Percentiles rank a stretch among this genome's conserved stretches.
Evolutionary conservation across 2,797 vertebrate genomes (phyloP).

Genomic region (Hipposideros larvatus): DNA sequence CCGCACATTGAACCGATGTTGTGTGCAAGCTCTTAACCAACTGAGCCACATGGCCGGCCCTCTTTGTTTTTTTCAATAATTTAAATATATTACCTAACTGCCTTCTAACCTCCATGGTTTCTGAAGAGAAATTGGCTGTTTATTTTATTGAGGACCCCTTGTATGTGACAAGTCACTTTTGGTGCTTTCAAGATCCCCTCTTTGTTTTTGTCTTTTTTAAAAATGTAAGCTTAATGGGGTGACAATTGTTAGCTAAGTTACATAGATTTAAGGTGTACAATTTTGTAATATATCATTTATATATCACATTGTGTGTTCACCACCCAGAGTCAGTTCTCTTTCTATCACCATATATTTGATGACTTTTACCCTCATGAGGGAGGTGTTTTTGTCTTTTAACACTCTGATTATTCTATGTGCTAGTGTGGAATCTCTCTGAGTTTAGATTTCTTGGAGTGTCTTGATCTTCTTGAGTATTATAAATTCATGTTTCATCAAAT

Average conservation of each 20-base stretch:
- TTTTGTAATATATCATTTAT: too few species aligned
- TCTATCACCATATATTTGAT: too few species aligned
- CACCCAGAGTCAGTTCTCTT: too few species aligned
- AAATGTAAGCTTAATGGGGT: too few species aligned
- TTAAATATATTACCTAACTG: neutral
- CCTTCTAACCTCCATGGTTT: neutral
- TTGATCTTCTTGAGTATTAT: neutral
- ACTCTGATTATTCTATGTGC: conserved; percentile 1
- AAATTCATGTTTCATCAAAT: conserved; percentile 20
- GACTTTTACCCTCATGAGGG: too few species aligned
- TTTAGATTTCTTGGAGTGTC: neutral
- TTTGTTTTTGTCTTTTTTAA: neutral
- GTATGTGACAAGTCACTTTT: neutral
- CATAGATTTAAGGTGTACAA: too few species aligned
- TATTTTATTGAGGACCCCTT: conserved; percentile 7
- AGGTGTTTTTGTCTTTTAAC: neutral
- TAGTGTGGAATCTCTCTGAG: neutral
- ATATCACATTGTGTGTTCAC: too few species aligned
- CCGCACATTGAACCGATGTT: too few species aligned
- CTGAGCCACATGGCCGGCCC: too few species aligned
- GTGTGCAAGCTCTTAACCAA: too few species aligned
- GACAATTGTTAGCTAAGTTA: too few species aligned
- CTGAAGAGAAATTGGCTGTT: conserved; percentile 41
- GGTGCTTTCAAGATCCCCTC: neutral
- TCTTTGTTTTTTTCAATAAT: neutral